phyloP scores from a whole-genome alignment of 2,888 invertebrate species.

The Lysandra bellargus region DNA sequence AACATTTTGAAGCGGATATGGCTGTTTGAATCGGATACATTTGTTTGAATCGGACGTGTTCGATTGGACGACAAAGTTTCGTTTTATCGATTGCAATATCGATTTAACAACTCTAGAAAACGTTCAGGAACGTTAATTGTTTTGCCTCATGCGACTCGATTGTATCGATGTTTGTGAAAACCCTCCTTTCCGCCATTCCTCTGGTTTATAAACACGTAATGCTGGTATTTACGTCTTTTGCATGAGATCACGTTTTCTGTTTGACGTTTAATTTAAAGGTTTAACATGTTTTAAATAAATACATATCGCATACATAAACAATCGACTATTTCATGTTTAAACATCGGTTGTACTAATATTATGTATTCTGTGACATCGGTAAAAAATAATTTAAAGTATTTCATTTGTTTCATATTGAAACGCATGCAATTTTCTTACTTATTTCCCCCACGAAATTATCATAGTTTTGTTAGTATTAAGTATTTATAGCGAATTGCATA shows the following conservation, averaged over 20 bases:
- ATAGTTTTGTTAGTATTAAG: too few relatives aligned
- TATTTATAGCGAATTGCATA: too few relatives aligned
- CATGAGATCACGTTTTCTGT: conserved; percentile 2
- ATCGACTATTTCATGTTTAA: conserved; percentile 3
- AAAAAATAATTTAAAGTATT: neutral
- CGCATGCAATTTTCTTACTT: neutral
- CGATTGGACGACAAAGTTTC: conserved; percentile 12
- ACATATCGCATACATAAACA: conserved; percentile 9
- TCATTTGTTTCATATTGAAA: neutral
- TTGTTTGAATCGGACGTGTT: conserved; percentile 3
- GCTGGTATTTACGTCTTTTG: conserved; percentile 16
- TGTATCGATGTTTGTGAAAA: conserved; percentile 34
- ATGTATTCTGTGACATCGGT: neutral
- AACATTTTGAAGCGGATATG: neutral
- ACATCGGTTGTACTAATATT: neutral
- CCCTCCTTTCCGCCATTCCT: conserved; percentile 28
- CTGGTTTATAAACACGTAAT: conserved; percentile 29
- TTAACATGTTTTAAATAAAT: conserved; percentile 20
- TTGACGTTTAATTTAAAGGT: neutral
- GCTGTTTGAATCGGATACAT: neutral
- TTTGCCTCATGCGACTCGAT: conserved; percentile 30
- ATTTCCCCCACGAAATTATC: neutral
- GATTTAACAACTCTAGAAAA: conserved; percentile 20
- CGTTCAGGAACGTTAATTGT: conserved; percentile 26
- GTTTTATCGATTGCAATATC: conserved; percentile 24